Evolutionary conservation across 2,888 invertebrate species (phyloP).

Genomic region (Ophonus ardosiacus): DNA sequence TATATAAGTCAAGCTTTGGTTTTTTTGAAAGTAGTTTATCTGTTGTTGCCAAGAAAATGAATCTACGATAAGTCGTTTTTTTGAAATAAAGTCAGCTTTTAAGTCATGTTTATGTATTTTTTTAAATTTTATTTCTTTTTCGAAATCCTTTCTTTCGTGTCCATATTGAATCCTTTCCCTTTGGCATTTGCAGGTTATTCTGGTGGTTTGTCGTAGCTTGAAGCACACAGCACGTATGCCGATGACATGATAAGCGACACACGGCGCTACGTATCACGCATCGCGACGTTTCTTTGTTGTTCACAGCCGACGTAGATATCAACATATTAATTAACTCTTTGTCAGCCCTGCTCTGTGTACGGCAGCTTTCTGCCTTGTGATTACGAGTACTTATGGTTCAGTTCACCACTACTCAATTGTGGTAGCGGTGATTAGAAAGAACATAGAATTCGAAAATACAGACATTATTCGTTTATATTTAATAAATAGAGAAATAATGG

Average conservation of each 20-base stretch:
- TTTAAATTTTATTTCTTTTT: no score
- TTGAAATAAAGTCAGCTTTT: no score
- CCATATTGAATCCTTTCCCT: not conserved
- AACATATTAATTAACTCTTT: slow-evolving; percentile 60
- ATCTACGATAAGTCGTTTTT: no score
- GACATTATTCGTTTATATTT: not conserved
- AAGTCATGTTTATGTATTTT: no score
- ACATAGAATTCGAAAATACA: not conserved
- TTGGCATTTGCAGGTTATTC: not conserved
- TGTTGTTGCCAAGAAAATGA: no score
- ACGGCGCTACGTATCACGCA: slow-evolving; percentile 53
- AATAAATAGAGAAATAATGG: not conserved
- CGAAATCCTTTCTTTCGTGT: no score
- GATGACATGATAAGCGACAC: slow-evolving; percentile 46
- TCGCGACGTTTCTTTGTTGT: slow-evolving; percentile 53
- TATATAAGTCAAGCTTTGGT: no score
- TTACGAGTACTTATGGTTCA: not conserved
- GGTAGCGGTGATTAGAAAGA: not conserved
- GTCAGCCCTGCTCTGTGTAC: slow-evolving; percentile 29
- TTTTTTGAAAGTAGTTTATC: no score
- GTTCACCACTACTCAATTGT: not conserved
- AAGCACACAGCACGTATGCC: slow-evolving; percentile 15
- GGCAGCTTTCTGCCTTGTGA: slow-evolving; percentile 5
- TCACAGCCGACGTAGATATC: slow-evolving; percentile 39
- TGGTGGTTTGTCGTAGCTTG: not conserved